Base-by-base conservation (phyloP, 2,797 vertebrate species). In the Spheniscus humboldti region DNA sequence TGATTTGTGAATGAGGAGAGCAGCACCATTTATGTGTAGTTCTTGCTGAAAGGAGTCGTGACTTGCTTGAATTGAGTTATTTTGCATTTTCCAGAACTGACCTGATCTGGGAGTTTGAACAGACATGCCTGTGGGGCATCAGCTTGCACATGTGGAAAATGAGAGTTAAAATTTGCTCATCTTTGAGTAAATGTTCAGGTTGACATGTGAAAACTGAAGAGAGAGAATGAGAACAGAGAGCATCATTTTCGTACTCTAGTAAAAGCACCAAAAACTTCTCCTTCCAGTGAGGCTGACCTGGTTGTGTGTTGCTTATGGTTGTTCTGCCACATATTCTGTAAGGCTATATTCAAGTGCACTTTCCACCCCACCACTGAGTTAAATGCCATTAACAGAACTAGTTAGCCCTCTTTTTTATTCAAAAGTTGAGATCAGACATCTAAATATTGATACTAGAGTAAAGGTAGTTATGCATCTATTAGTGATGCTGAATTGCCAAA, bases 221-320 rank as follows among this genome's bases (percentile, higher is more conserved):
- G 3, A 86, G 5, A 48, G 25, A 41, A 85, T 41, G 23, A 53
- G 14, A 86, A 59, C 4, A 63, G 18, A 62, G 18, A 30, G 11
- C 5, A 33, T 13, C 10, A 22, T 20, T 82, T 79, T 76, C 1
- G 0, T 47, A 28, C 18, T 23, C 11, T 14, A 12, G 7, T 39
- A 84, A 75, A 74, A 35, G 9, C 37, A 75, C 10, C 19, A 71
- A 74, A 80, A 50, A 0, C 7, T 57, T 19, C 5, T 37, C 11
- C 6, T 71, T 92, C 45, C 55, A 23, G 16, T 63, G 27, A 86
- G 13, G 27, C 9, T 12, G 5, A 83, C 86, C 45, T 69, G 14
- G 11, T 50, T 4, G 0, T 20, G 2, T 72, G 20, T 37, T 73
- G 5, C 2, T 0, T 57, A 9, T 59, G 13, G 8, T 39, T 91